Evolutionary conservation across 2,113 vertebrate genomes (phyloP).

Genomic region (Gopherus flavomarginatus): DNA sequence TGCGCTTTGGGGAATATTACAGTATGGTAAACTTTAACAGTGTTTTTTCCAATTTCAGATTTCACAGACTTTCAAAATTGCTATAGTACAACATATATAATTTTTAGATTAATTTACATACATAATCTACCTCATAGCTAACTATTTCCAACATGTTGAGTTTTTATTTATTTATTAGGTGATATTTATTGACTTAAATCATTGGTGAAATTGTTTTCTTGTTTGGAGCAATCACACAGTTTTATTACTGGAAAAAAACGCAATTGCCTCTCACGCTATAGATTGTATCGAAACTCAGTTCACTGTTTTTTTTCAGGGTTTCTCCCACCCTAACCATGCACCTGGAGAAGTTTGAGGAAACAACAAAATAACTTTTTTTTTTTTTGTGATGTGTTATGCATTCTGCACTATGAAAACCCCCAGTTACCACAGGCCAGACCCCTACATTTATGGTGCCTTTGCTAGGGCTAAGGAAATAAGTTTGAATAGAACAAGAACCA

Average conservation of each 20-base stretch:
- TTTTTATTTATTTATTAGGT: background rate
- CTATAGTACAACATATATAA: background rate
- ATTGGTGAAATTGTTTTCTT: background rate
- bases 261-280: background rate
- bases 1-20: slow-evolving; percentile 58
- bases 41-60: slow-evolving; percentile 51
- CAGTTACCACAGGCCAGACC: background rate
- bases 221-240: background rate
- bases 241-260: background rate
- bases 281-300: background rate
- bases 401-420: background rate
- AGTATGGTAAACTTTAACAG: slow-evolving; percentile 35
- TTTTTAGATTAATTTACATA: background rate
- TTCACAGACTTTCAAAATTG: slow-evolving; percentile 25
- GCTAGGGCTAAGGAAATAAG: background rate
- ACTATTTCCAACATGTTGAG: background rate
- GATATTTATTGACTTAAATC: background rate
- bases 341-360: background rate
- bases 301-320: background rate
- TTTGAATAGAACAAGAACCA: background rate
- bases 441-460: background rate
- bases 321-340: background rate
- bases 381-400: background rate
- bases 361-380: background rate
- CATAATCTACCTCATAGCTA: background rate